These are phyloP conservation scores for Crotophaga sulcirostris DNA, from an alignment of 2,113 vertebrate genomes.

Conservation along the genomic window DNA sequence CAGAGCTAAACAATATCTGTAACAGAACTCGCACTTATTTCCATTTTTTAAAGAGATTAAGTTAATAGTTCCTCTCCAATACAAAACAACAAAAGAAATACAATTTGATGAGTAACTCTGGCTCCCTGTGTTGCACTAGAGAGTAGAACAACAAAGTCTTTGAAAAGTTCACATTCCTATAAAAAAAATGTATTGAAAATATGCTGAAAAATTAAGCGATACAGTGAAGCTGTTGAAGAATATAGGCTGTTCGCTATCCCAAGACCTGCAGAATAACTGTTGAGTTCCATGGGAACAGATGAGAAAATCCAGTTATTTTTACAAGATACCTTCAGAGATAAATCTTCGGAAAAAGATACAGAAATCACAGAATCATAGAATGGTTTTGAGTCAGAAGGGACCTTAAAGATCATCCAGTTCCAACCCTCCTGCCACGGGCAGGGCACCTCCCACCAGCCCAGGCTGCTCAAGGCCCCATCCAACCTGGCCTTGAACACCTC, in stretches of 20 bases:
- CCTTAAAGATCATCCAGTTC: no score
- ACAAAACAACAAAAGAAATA: neutral
- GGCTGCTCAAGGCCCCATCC: no score
- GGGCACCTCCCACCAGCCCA: no score
- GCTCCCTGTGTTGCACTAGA: neutral
- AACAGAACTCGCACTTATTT: neutral
- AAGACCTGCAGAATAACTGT: neutral
- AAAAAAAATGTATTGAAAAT: neutral
- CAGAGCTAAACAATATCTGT: neutral
- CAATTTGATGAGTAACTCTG: neutral
- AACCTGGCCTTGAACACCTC: no score
- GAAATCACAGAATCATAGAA: neutral
- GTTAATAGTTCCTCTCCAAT: neutral
- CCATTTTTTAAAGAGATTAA: neutral
- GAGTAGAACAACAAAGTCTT: neutral
- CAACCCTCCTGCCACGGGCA: no score
- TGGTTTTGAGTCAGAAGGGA: no score
- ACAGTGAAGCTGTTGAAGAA: constrained; percentile 3
- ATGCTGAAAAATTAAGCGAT: neutral
- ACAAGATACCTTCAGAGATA: neutral
- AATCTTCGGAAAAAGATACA: neutral
- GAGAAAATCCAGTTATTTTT: neutral
- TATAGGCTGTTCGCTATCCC: neutral
- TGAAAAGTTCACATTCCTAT: neutral
- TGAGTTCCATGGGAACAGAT: neutral